Percentiles rank a stretch among this genome's conserved stretches.
Evolutionary conservation across 2,113 vertebrate genomes (phyloP).

Genomic region (Paramisgurnus dabryanus): DNA sequence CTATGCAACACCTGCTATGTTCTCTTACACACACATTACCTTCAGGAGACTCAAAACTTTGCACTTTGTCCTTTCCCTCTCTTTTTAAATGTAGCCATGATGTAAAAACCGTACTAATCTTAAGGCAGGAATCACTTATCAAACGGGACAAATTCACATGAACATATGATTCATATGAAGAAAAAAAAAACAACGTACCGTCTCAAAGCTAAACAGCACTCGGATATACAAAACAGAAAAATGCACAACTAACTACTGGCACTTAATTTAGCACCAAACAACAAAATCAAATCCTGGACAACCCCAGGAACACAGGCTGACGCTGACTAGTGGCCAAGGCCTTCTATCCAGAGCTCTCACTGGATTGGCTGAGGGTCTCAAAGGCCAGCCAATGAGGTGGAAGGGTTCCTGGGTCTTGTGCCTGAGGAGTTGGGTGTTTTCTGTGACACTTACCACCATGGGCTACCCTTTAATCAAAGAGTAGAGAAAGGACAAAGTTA

Average conservation of each 20-base stretch:
- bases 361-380: conserved; percentile 92
- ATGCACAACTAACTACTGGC: conserved; percentile 18
- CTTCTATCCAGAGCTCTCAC: conserved; percentile 95
- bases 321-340: conserved; percentile 93
- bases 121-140: conserved; percentile 12
- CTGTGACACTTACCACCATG: conserved; percentile 99
- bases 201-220: neutral
- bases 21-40: conserved; percentile 67
- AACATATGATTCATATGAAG: conserved; percentile 78
- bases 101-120: neutral
- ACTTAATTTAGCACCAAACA: conserved; percentile 67
- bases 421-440: conserved; percentile 99
- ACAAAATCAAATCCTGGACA: conserved; percentile 98
- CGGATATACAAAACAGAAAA: neutral
- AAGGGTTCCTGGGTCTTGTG: conserved; percentile 99
- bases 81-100: conserved; percentile 58
- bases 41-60: conserved; percentile 68
- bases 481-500: conserved; percentile 99
- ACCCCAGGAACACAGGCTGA: conserved; percentile 95
- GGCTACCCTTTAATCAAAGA: conserved; percentile 99
- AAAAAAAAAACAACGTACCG: conserved; percentile 73
- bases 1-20: conserved; percentile 61
- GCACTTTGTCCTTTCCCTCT: conserved; percentile 69
- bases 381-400: conserved; percentile 94
- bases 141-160: conserved; percentile 30